A percentile compares a stretch with the other conserved stretches of the same genome.
Conservation (phyloP, 2,113 vertebrate genomes). For the Dipodomys stephensi region DNA sequence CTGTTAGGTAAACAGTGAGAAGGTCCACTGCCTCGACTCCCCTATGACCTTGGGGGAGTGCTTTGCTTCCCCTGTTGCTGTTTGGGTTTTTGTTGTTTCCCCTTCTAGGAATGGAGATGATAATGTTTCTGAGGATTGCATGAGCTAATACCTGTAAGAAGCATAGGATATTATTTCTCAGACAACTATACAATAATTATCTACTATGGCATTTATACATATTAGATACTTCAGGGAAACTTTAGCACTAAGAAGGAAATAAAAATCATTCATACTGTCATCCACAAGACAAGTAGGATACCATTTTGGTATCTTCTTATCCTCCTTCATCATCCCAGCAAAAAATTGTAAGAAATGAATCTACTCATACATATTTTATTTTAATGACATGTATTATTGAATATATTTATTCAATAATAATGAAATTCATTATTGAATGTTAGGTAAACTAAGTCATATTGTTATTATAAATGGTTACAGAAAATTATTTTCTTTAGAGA, state of each 20-base stretch:
- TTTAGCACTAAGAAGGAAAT: background rate
- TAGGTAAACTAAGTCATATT: background rate
- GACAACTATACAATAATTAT: conserved; percentile 1
- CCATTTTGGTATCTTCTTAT: background rate
- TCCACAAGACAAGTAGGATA: background rate
- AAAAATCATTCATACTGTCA: background rate
- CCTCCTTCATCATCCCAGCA: conserved; percentile 26
- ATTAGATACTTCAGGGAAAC: background rate
- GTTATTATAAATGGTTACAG: background rate
- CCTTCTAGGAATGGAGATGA: background rate
- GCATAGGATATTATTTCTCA: background rate
- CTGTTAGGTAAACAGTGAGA: background rate
- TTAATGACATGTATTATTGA: background rate
- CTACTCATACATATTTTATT: background rate
- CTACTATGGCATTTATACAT: conserved; percentile 8
- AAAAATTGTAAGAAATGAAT: background rate
- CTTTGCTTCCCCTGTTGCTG: background rate
- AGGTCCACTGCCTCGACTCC: background rate
- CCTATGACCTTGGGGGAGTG: background rate
- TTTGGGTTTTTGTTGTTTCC: background rate
- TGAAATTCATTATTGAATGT: background rate
- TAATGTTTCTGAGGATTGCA: background rate
- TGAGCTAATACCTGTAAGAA: background rate
- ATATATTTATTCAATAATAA: too few species aligned
- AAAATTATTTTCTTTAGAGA: background rate